Base-by-base conservation (phyloP, 2,797 vertebrate species). In the Limnodromus scolopaceus region DNA sequence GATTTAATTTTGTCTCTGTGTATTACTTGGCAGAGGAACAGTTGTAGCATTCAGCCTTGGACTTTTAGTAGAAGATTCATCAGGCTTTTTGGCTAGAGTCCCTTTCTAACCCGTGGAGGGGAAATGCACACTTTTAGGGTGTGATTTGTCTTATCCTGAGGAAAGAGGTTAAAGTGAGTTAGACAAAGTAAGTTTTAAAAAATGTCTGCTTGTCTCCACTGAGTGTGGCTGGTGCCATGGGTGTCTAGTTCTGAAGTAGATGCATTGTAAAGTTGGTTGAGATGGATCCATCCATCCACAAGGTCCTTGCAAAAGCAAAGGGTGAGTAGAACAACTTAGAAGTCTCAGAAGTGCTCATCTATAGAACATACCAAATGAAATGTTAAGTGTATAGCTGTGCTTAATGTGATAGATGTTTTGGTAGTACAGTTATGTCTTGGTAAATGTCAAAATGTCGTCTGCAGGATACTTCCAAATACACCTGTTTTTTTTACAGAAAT, bases 21-120 rank as follows among this genome's bases (percentile, higher is more conserved):
- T 85, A 64, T 95, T 82, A 51, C 70, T 95, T 93, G 92, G 79
- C 94, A 94, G 82, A 77, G 38, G 60, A 93, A 81, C 82, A 92
- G 94, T 63, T 75, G 79, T 46, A 77, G 72, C 76, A 85, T 94
- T 95, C 79, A 91, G 53, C 36, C 32, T 88, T 0, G 0, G 64
- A 87, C 22, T 90, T 91, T 6, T 65, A 55, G 69, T 68, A 38
- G 80, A 41, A 74, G 64, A 85, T 93, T 87, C 69, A 70, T 77
- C 76, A 91, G 75, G 8, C 66, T 72, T 2, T 89, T 93, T 93
- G 84, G 64, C 68, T 83, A 11, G 28, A 87, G 36, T 68, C 39
- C 28, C 48, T 71, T 80, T 55, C 28, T 74, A 77, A 53, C n/a
- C 16, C 45, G 30, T 60, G 46, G 24, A 89, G 81, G 81, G 60